Percentiles rank a stretch among this genome's conserved stretches.
Evolutionary conservation across 2,888 invertebrate species (phyloP).

Genomic region (Julus scandinavius): DNA sequence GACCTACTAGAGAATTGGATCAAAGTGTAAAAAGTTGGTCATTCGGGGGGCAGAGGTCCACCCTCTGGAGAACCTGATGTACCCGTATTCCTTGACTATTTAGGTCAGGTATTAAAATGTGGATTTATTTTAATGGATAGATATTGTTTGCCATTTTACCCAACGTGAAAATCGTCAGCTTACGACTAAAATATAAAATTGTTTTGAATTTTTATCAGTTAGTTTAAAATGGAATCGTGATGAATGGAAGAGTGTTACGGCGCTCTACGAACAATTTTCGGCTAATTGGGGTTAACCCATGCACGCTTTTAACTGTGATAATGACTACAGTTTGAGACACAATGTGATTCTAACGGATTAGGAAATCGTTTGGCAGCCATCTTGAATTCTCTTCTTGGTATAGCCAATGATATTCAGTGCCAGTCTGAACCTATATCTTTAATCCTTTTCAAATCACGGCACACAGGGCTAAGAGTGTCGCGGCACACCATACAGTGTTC

Average conservation of each 20-base stretch:
- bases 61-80: background rate
- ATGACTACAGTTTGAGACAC: background rate
- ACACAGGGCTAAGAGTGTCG: no score
- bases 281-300: constrained; percentile 13
- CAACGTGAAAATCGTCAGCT: no score
- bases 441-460: no score
- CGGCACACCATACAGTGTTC: no score
- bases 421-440: no score
- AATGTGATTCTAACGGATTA: background rate
- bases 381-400: background rate
- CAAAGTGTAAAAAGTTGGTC: constrained; percentile 30
- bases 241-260: constrained; percentile 26
- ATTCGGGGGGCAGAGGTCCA: background rate
- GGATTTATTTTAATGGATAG: background rate
- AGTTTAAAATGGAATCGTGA: background rate
- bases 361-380: background rate
- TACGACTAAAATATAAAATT: no score
- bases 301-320: background rate
- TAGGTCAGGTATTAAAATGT: constrained; percentile 6
- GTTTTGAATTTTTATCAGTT: no score
- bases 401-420: no score
- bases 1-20: constrained; percentile 6
- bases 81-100: background rate
- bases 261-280: background rate
- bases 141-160: background rate